A percentile compares a stretch with the other conserved stretches of the same genome.
These are phyloP conservation scores for Pseudochaenichthys georgianus DNA, from an alignment of 2,797 vertebrate genomes.

Conservation along the genomic window DNA sequence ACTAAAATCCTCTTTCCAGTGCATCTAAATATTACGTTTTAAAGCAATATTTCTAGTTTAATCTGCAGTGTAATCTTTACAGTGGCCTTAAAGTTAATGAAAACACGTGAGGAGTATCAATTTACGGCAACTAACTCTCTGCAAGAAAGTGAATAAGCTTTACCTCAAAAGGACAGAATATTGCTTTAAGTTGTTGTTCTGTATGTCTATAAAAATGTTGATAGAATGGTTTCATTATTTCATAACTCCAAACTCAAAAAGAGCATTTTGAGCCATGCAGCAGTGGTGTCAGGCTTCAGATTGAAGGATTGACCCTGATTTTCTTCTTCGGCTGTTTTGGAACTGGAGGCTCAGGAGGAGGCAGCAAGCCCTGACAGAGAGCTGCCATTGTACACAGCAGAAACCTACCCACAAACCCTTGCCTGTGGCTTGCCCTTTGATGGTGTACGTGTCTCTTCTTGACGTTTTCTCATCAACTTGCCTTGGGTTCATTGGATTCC, in stretches of 20 bases:
- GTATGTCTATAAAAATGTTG: not conserved
- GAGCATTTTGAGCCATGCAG: conserved; percentile 16
- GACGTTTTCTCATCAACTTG: conserved; percentile 83
- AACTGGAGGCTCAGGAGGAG: conserved; percentile 65
- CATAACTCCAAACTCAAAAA: conserved; percentile 21
- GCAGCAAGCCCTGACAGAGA: conserved; percentile 87
- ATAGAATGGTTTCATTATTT: conserved; percentile 43
- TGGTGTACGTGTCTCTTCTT: conserved; percentile 83
- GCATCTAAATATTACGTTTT: not conserved
- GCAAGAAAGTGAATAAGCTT: not conserved
- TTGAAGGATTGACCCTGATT: conserved; percentile 60
- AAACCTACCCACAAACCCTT: conserved; percentile 80
- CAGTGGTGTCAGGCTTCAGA: conserved; percentile 39
- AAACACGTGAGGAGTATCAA: not conserved
- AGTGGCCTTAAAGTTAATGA: not conserved
- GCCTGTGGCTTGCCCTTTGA: conserved; percentile 84
- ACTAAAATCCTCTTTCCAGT: not conserved
- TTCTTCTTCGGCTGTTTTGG: conserved; percentile 69
- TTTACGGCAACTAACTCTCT: not conserved
- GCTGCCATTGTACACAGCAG: conserved; percentile 74
- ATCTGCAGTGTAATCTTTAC: not conserved
- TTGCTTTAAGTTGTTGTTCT: conserved; percentile 17
- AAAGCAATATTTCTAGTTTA: not conserved
- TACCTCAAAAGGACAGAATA: conserved; percentile 1
- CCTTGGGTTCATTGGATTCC: conserved; percentile 82